A percentile compares a stretch with the other conserved stretches of the same genome.
phyloP scores from a whole-genome alignment of 1,140 invertebrate species.

The Penaeus chinensis region DNA sequence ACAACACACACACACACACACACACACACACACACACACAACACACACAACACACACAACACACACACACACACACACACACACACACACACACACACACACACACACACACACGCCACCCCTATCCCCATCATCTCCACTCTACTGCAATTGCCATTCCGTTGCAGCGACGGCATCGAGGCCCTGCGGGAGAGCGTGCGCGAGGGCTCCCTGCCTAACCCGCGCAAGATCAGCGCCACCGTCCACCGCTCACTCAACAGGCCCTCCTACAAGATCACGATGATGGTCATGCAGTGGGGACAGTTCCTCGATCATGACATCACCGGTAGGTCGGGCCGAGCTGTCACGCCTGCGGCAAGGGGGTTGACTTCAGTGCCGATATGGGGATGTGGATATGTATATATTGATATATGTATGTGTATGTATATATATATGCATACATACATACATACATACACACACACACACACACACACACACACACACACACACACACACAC shows the following conservation, averaged over 20 bases:
- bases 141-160: not conserved
- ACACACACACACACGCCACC: not conserved
- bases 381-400: not conserved
- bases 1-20: too few relatives aligned
- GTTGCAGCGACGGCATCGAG: slow-evolving; percentile 62
- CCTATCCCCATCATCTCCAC: not conserved
- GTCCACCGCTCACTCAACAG: slow-evolving; percentile 67
- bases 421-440: slow-evolving; percentile 2
- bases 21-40: too few relatives aligned
- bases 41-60: too few relatives aligned
- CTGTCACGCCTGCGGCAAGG: not conserved
- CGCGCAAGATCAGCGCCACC: slow-evolving; percentile 66
- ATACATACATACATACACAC: not conserved
- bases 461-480: not conserved
- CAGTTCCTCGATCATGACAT: slow-evolving; percentile 67
- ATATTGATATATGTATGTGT: not conserved
- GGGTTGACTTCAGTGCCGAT: too few relatives aligned
- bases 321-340: slow-evolving; percentile 55
- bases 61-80: too few relatives aligned
- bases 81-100: too few relatives aligned
- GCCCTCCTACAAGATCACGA: slow-evolving; percentile 72
- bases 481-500: not conserved
- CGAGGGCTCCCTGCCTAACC: slow-evolving; percentile 65
- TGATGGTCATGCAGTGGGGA: slow-evolving; percentile 81
- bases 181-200: slow-evolving; percentile 48